These are phyloP conservation scores for Heliconius congener DNA, from an alignment of 1,140 invertebrate genomes.

Conservation along the genomic window DNA sequence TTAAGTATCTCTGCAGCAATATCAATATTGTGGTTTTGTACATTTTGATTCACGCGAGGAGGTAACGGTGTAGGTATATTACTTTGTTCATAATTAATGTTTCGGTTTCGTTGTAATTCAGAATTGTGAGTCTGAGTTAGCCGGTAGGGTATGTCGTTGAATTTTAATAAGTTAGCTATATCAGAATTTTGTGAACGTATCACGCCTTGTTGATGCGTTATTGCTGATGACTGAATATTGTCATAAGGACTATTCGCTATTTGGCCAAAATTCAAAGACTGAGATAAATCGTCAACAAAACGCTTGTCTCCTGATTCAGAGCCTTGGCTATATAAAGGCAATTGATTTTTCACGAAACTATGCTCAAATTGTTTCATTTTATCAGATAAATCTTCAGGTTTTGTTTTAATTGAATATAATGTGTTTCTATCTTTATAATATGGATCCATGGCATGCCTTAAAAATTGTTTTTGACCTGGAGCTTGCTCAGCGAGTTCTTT, in stretches of 20 bases:
- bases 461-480: slow-evolving; percentile 57
- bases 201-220: slow-evolving; percentile 50
- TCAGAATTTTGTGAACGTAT: slow-evolving; percentile 52
- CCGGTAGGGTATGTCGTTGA: slow-evolving; percentile 70
- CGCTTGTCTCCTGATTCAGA: slow-evolving; percentile 45
- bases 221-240: slow-evolving; percentile 49
- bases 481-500: slow-evolving; percentile 63
- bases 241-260: slow-evolving; percentile 51
- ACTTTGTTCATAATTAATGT: slow-evolving; percentile 59
- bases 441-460: slow-evolving; percentile 50
- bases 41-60: slow-evolving; percentile 73
- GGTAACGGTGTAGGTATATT: slow-evolving; percentile 61
- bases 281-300: slow-evolving; percentile 40
- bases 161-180: slow-evolving; percentile 57
- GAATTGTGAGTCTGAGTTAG: slow-evolving; percentile 55
- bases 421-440: slow-evolving; percentile 73
- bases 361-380: slow-evolving; percentile 54
- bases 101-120: slow-evolving; percentile 53
- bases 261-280: slow-evolving; percentile 51
- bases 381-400: slow-evolving; percentile 55
- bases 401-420: slow-evolving; percentile 60
- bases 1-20: slow-evolving; percentile 62
- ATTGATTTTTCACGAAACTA: slow-evolving; percentile 50
- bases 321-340: slow-evolving; percentile 17
- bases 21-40: slow-evolving; percentile 73